These are phyloP conservation scores for Scortum barcoo DNA, from an alignment of 2,113 vertebrate species.

Conservation along the genomic window DNA sequence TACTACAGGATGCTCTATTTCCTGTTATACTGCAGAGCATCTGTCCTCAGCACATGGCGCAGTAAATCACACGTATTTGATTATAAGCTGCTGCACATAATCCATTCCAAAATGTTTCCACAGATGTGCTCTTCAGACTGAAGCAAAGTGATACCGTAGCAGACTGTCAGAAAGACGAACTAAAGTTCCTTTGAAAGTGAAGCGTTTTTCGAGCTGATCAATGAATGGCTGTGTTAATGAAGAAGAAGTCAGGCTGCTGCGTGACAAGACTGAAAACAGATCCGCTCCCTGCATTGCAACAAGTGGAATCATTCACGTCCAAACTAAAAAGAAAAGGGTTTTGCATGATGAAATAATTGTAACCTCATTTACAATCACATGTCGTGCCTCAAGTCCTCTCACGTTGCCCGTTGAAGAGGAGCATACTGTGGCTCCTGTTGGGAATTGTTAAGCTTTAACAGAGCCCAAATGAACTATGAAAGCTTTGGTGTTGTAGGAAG, in stretches of 20 bases:
- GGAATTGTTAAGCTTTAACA: conserved; percentile 34
- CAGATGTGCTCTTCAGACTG: not conserved
- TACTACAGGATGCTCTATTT: not conserved
- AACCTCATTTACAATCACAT: conserved; percentile 61
- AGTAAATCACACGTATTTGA: conserved; percentile 6
- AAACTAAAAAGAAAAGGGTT: conserved; percentile 49
- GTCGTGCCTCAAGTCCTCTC: conserved; percentile 14
- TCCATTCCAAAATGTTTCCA: not conserved
- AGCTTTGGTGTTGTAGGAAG: not conserved
- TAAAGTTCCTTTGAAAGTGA: not conserved
- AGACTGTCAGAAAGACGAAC: not conserved
- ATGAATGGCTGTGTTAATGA: not conserved
- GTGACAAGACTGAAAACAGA: conserved; percentile 36
- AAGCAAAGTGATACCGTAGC: not conserved
- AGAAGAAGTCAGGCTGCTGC: not conserved
- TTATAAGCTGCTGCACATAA: not conserved
- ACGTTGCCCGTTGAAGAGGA: conserved; percentile 22
- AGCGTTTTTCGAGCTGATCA: not conserved
- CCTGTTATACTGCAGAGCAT: conserved; percentile 3
- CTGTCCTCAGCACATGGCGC: conserved; percentile 6
- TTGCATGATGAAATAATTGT: conserved; percentile 68
- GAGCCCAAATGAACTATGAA: conserved; percentile 38
- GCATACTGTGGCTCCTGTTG: conserved; percentile 10
- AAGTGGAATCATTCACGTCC: conserved; percentile 60
- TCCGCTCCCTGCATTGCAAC: conserved; percentile 34